Conservation (phyloP, 2,888 invertebrate genomes). For the Mythimna vitellina region DNA sequence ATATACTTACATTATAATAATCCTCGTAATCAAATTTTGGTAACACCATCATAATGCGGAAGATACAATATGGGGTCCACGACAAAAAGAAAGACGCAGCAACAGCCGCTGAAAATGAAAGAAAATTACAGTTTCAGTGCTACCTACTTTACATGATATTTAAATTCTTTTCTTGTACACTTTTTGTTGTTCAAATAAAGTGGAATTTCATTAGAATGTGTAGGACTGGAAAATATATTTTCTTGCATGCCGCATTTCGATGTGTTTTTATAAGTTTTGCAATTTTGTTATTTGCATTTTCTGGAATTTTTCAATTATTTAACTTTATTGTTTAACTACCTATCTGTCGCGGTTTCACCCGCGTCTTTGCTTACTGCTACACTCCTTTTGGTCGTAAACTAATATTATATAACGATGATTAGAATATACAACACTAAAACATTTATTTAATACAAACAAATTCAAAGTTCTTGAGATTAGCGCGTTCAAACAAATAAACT, state of each 20-base stretch:
- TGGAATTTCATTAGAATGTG: slow-evolving; percentile 1
- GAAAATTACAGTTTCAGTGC: slow-evolving; percentile 2
- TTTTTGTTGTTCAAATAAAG: not conserved
- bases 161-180: not conserved
- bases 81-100: slow-evolving; percentile 91
- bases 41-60: slow-evolving; percentile 93
- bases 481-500: too few species aligned
- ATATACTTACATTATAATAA: slow-evolving; percentile 78
- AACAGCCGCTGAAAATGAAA: slow-evolving; percentile 80
- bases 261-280: not conserved
- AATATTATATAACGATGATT: too few species aligned
- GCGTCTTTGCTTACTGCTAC: too few species aligned
- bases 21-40: slow-evolving; percentile 80
- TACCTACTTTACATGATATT: slow-evolving; percentile 17
- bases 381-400: too few species aligned
- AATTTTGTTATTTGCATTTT: not conserved
- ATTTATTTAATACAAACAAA: too few species aligned
- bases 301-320: not conserved
- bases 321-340: not conserved
- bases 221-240: not conserved
- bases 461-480: too few species aligned
- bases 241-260: not conserved
- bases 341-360: too few species aligned
- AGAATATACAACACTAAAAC: too few species aligned
- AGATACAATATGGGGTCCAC: slow-evolving; percentile 95